Evolutionary conservation across 2,888 invertebrate genomes (phyloP), one percentile per base, ranked within the genome.

Genomic region (Pinctada fucata): DNA sequence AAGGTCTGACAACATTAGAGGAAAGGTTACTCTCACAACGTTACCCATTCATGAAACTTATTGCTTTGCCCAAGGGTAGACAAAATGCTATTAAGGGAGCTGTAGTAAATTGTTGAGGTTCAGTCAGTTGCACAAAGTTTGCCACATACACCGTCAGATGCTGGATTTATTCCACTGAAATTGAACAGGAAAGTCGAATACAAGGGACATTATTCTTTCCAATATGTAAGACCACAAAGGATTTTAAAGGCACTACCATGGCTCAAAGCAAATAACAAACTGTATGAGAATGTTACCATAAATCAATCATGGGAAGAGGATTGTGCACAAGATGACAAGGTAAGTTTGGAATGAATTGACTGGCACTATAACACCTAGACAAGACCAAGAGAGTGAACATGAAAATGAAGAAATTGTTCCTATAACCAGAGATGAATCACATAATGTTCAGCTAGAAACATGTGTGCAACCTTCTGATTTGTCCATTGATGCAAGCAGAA

Each of bases 391-490:
- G 5, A 76, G 16, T 78, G 78, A 78, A 49, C 16, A 6, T 47
- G 75, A 75, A 5, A 31, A 13, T 65, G 73, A 78, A 13, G 78
- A 79, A 49, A 75, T 71, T 66, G 75, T 75, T 13, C 70, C 78
- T 10, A 73, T 64, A 58, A 48, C 63, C 16, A 45, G n/a, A 6
- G 48, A 72, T 47, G 58, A 72, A 49, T 64, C 71, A 64, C 65
- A 64, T 63, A 48, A 73, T 73, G 64, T 64, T 73, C 64, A 63
- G 16, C 10, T 70, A 49, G 81, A 83, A 16, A 79, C 80, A 1
- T 83, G 82, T 68, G 65, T 81, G 2, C 82, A 83, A 10, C 45
- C 65, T 48, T 47, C 63, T 63, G 79, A 84, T 71, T 80, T 72
- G 48, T 58, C 69, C 49, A 8, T 71, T 45, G 84, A 82, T 81